Conservation (phyloP, 2,888 invertebrate genomes). For the Strigamia transsilvanica region DNA sequence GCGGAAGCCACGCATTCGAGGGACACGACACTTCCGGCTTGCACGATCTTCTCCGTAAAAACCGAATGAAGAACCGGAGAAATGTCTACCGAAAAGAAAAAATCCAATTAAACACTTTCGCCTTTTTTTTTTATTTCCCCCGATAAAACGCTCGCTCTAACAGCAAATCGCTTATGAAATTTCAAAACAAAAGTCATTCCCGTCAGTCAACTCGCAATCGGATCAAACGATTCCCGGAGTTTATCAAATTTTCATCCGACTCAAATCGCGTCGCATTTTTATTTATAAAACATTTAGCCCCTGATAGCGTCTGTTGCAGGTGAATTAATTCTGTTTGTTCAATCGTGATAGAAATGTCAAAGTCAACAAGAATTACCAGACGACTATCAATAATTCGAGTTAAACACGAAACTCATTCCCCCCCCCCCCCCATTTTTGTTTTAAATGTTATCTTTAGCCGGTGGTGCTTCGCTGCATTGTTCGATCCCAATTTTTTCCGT, state of each 20-base stretch:
- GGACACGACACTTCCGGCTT: constrained; percentile 57
- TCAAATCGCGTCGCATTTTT: too few relatives aligned
- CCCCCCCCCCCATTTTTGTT: too few relatives aligned
- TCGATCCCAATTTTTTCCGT: too few relatives aligned
- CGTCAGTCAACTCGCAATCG: too few relatives aligned
- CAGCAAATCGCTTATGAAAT: background rate
- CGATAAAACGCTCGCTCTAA: background rate
- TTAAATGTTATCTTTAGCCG: too few relatives aligned
- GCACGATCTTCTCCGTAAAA: constrained; percentile 56
- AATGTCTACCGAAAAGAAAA: constrained; percentile 50
- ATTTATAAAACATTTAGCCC: too few relatives aligned
- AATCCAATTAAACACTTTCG: background rate
- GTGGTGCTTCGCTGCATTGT: too few relatives aligned
- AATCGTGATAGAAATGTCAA: background rate
- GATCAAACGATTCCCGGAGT: too few relatives aligned
- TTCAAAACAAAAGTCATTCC: too few relatives aligned
- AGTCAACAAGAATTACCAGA: background rate
- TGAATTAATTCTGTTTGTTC: background rate
- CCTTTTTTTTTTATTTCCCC: background rate
- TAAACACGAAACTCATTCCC: background rate
- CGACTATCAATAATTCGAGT: background rate
- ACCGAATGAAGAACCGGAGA: constrained; percentile 56
- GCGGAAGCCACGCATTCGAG: constrained; percentile 59
- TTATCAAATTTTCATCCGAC: too few relatives aligned
- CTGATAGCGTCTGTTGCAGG: background rate